Percentiles rank a stretch among this genome's conserved stretches.
These are phyloP conservation scores for Tipula helvola DNA, from an alignment of 2,888 invertebrate genomes.

Conservation along the genomic window DNA sequence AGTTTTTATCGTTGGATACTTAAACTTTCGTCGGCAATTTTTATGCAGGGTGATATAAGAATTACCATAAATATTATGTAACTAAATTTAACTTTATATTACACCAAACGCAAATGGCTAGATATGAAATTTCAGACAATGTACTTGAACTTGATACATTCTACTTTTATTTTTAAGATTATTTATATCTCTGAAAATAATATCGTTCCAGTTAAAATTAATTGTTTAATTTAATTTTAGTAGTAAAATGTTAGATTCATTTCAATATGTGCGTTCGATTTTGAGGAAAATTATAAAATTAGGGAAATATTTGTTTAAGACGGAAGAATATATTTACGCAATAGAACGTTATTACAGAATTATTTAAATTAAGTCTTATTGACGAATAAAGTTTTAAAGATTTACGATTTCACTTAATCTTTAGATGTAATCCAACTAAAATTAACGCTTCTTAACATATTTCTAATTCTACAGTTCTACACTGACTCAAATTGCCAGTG, in stretches of 20 bases:
- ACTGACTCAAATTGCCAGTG: no score
- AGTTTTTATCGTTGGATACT: not conserved
- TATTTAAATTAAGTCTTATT: not conserved
- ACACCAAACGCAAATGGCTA: not conserved
- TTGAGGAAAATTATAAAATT: no score
- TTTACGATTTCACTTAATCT: not conserved
- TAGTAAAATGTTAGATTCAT: not conserved
- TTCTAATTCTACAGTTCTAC: no score
- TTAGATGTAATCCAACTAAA: not conserved
- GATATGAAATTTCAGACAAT: not conserved
- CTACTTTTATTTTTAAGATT: not conserved
- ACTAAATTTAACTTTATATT: not conserved
- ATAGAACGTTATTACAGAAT: no score
- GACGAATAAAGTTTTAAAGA: not conserved
- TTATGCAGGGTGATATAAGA: not conserved
- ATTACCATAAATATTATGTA: not conserved
- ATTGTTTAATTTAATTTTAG: not conserved
- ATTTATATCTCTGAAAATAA: not conserved
- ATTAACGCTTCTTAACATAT: not conserved
- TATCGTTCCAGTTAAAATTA: not conserved
- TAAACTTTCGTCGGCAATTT: not conserved
- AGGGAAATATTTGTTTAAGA: no score
- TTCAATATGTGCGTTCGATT: not conserved
- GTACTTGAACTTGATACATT: not conserved
- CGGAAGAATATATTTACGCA: no score